Percentiles rank a stretch among this genome's conserved stretches.
phyloP scores from a whole-genome alignment of 2,888 invertebrate genomes.

The Cheilosia scutellata region DNA sequence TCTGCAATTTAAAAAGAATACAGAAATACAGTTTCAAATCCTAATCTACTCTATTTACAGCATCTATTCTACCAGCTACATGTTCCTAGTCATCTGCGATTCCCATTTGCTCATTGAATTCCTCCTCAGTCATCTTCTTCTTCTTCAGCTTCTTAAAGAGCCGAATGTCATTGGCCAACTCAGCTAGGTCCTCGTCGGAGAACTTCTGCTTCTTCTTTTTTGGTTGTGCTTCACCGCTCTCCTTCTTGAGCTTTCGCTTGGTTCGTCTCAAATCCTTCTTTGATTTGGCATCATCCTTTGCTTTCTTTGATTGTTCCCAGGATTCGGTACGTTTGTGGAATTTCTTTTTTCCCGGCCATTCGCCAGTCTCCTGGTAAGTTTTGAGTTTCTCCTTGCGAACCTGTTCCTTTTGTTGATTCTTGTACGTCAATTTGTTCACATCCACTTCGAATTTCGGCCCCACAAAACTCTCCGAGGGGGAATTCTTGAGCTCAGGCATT shows the following conservation, averaged over 20 bases:
- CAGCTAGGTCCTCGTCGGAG: constrained; percentile 90
- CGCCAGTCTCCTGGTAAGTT: constrained; percentile 89
- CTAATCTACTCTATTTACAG: constrained; percentile 40
- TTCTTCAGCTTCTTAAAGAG: constrained; percentile 94
- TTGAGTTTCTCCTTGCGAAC: constrained; percentile 89
- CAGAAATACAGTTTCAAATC: background rate
- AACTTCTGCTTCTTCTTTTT: constrained; percentile 86
- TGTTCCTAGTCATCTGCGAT: constrained; percentile 77
- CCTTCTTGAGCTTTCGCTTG: constrained; percentile 83
- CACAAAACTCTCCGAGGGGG: constrained; percentile 84
- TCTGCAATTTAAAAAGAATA: background rate
- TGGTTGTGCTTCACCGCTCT: constrained; percentile 81
- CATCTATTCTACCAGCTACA: background rate
- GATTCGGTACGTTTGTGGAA: constrained; percentile 86
- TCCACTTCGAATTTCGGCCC: constrained; percentile 87
- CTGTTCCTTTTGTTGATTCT: constrained; percentile 91
- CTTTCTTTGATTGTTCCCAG: constrained; percentile 91
- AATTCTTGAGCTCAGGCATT: constrained; percentile 96
- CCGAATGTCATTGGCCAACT: constrained; percentile 91
- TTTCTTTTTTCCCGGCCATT: constrained; percentile 88
- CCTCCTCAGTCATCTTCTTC: constrained; percentile 89
- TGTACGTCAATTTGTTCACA: constrained; percentile 90
- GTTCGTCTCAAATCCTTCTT: constrained; percentile 85
- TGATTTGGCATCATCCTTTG: constrained; percentile 85
- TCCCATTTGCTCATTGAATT: constrained; percentile 88